Base-by-base conservation (phyloP, 2,797 vertebrate species). In the Aselliscus stoliczkanus region DNA sequence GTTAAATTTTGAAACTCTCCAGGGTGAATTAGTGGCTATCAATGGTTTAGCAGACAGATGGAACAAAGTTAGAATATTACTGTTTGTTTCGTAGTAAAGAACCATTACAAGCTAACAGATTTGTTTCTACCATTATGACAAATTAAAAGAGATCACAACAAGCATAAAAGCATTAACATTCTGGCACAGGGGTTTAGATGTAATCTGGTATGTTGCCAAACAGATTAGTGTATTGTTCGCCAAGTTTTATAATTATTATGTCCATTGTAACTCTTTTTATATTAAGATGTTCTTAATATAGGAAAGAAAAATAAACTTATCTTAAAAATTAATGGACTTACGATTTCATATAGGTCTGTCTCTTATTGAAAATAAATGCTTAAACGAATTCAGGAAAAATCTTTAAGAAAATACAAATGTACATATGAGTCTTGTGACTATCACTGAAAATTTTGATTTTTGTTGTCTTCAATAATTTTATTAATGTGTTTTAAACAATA, bases 261-360 rank as follows among this genome's bases (percentile, higher is more conserved):
- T 1, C 65, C 94, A 54, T 93, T 94, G 56, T 94, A 5, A 83
- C 4, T 81, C 29, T 69, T 69, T 93, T 3, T 72, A 9, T 20
- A 88, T 42, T 77, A 86, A 90, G 23, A 97, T 87, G 15, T 82
- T 94, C 18, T 83, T 96, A 44, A 90, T 17, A 1, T 58, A 65
- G n/a, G 73, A 87, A 65, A 67, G 58, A 94, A 96, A 97, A 98
- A 96, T 64, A 52, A 93, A 15, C 23, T 88, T 88, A 60, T 73
- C 17, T 54, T 80, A 96, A 97, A 96, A 94, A 21, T 50, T 95
- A 98, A 96, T 88, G 23, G 64, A 72, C 75, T 70, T 96, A 42
- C 25, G 96, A 96, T 94, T 95, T 97, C 75, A 92, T 79, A 82
- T 65, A 37, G 34, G 18, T 97, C n/a, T 93, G 9, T 90, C n/a